Percentiles rank a stretch among this genome's conserved stretches.
Conservation (phyloP, 2,888 invertebrate species). For the Anthophora plumipes region DNA sequence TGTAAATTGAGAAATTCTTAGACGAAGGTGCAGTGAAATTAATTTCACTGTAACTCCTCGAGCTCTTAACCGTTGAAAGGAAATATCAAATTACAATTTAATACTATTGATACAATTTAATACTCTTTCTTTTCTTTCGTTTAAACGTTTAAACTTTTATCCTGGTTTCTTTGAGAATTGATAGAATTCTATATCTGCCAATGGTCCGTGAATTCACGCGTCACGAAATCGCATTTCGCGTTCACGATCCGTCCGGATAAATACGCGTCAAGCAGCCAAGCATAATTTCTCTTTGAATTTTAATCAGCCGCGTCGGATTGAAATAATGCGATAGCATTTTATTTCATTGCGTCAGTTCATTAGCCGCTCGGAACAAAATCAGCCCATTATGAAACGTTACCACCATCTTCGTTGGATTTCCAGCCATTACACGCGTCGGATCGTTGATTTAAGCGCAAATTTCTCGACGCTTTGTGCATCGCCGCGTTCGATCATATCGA, state of each 20-base stretch:
- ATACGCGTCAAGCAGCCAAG: neutral
- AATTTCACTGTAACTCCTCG: too few relatives aligned
- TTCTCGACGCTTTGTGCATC: neutral
- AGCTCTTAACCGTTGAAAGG: too few relatives aligned
- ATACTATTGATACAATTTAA: too few relatives aligned
- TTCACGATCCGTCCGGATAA: neutral
- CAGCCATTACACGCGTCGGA: neutral
- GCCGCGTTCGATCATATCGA: neutral
- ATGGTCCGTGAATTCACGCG: neutral
- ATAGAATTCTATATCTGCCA: too few relatives aligned
- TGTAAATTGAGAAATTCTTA: too few relatives aligned
- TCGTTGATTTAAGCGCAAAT: slow-evolving; percentile 4
- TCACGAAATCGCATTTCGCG: neutral
- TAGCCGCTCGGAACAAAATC: neutral
- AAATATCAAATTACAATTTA: too few relatives aligned
- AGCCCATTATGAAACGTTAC: too few relatives aligned
- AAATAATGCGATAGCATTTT: slow-evolving; percentile 8
- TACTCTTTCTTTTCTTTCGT: too few relatives aligned
- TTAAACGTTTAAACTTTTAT: neutral
- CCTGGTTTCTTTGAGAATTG: neutral
- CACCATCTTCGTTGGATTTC: neutral
- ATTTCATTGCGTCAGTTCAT: neutral
- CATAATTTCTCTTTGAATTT: neutral
- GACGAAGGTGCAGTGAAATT: too few relatives aligned
- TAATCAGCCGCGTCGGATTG: neutral